Evolutionary conservation across 2,113 vertebrate genomes (phyloP), one percentile per base, ranked within the genome.

Genomic region (Choloepus hoffmanni): DNA sequence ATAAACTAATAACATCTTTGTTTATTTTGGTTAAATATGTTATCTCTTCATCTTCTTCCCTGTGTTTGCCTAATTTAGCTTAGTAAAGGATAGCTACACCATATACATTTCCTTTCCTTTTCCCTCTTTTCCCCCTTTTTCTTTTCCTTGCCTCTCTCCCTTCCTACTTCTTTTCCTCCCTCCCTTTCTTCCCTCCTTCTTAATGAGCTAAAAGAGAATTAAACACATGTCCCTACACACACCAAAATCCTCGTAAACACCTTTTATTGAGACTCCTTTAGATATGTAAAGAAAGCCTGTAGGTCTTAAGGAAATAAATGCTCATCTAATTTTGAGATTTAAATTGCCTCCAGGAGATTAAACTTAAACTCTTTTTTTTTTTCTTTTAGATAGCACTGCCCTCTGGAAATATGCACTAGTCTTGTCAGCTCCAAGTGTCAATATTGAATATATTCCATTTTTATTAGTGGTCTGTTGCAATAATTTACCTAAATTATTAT

Each of bases 401-500:
- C 48, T 90, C 79, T 94, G 63, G 28, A 91, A 93, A 68, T 88
- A 78, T 11, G 6, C 60, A 62, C 8, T 85, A 70, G 28, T 74
- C 28, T 58, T 36, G 7, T 21, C 50, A 82, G 28, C 19, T 90
- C n/a, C 30, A 50, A 82, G 21, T 40, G 67, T 92, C 63, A 74
- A 65, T 96, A 70, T 81, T 82, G 13, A 83, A n/a, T 72, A 16
- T 53, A 45, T 30, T 68, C 55, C 48, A 12, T 68, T 85, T 91
- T 82, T 81, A 24, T 62, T 53, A 83, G 23, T 9, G 67, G 4
- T 87, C 26, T 93, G n/a, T 19, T 72, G 55, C 77, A 55, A 24
- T 62, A 91, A 48, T 36, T 89, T 63, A 65, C 53, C 73, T 76
- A 77, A 28, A 36, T 81, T 85, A 19, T 92, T 86, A n/a, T n/a